phyloP scores from a whole-genome alignment of 2,888 invertebrate species.

The Latrodectus elegans region DNA sequence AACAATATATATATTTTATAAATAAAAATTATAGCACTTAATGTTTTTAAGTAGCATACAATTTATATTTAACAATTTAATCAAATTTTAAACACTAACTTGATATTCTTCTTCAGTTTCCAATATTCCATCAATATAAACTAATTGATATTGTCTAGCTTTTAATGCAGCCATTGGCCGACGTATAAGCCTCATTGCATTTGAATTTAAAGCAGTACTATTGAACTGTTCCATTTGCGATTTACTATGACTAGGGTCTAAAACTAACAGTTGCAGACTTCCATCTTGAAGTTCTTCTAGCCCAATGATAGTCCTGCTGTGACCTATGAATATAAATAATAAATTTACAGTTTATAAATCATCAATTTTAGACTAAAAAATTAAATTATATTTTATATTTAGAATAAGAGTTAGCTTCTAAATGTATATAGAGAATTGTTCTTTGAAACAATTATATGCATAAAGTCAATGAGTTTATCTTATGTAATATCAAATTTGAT shows the following conservation, averaged over 20 bases:
- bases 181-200: slow-evolving; percentile 82
- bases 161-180: slow-evolving; percentile 86
- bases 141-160: slow-evolving; percentile 90
- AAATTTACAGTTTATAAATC: neutral
- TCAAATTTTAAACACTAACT: slow-evolving; percentile 23
- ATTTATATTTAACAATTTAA: too few species aligned
- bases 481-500: too few species aligned
- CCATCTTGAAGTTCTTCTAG: slow-evolving; percentile 85
- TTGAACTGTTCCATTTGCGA: slow-evolving; percentile 84
- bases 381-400: too few species aligned
- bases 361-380: neutral
- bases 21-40: too few species aligned
- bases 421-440: too few species aligned
- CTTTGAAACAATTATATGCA: too few species aligned
- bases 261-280: slow-evolving; percentile 81
- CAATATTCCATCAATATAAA: slow-evolving; percentile 85
- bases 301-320: slow-evolving; percentile 91
- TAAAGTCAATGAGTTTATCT: too few species aligned
- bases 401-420: too few species aligned
- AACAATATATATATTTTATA: too few species aligned
- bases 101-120: slow-evolving; percentile 81
- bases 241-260: slow-evolving; percentile 90
- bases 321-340: slow-evolving; percentile 79
- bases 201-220: slow-evolving; percentile 79
- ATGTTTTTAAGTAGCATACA: too few species aligned